Base-by-base conservation (phyloP, 2,888 invertebrate genomes). In the Pandemis heparana region DNA sequence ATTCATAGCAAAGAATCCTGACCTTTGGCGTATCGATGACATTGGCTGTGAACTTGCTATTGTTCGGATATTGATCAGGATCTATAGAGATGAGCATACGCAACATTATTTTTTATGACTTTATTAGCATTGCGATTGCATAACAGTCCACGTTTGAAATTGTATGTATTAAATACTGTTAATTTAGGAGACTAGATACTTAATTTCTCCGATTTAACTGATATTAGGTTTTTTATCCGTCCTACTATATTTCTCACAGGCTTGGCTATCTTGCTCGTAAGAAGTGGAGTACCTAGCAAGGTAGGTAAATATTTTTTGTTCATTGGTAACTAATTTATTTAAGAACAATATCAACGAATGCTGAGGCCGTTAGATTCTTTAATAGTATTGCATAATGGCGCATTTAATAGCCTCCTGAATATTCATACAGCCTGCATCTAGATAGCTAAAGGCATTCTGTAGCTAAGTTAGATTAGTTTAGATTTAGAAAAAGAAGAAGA, bases 21-120 rank as follows among this genome's bases (percentile, higher is more conserved):
- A 68, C 67, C 67, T 73, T 65, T 68, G 73, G 41, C 32, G 67
- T 73, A 73, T 73, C 73, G 68, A 73, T 69, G 68, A 73, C 73
- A 73, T 63, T 16, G 73, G 64, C 63, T 73, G 68, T 69, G 73
- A 73, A 73, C 73, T 63, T 73, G 73, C 73, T 59, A 73, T 73
- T 69, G 73, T 73, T 32, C 48, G 68, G 73, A 73, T 64, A 68
- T 63, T 7, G 65, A 65, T 65, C 65, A 5, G 48, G 51, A 46
- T 60, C 60, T 65, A 16, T 16, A 51, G 32, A 39, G 65, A 32
- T 9, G 32, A 38, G 32, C 41, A 16, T 9, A 2, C 18, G 65
- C 38, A 51, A 51, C 32, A 63, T 46, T 63, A 46, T 46, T 63
- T 18, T 63, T 65, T 65, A 65, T 65, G 65, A n/a, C 65, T 65